phyloP scores from a whole-genome alignment of 2,888 invertebrate genomes.

The Stictocephala bisonia region DNA sequence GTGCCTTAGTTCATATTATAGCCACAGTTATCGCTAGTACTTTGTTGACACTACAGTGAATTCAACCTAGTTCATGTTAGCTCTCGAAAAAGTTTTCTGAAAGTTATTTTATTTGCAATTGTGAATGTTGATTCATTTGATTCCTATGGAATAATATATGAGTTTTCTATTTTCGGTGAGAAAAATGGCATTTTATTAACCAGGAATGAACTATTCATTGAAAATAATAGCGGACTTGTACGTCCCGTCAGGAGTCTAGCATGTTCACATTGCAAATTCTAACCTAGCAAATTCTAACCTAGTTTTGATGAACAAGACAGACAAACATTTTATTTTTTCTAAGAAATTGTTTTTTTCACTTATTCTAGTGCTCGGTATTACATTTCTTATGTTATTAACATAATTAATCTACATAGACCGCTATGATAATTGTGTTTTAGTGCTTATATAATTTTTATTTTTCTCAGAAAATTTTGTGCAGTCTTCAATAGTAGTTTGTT shows the following conservation, averaged over 20 bases:
- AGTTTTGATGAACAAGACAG: constrained; percentile 1
- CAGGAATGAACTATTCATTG: too few relatives aligned
- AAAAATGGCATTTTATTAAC: not conserved
- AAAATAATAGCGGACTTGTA: constrained; percentile 4
- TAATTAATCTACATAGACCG: not conserved
- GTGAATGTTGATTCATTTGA: not conserved
- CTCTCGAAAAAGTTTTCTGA: constrained; percentile 4
- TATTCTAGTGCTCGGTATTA: not conserved
- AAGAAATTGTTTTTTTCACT: not conserved
- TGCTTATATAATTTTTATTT: constrained; percentile 5
- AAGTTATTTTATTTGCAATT: not conserved
- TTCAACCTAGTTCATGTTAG: not conserved
- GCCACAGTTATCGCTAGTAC: not conserved
- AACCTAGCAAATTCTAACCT: constrained; percentile 3
- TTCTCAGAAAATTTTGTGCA: not conserved
- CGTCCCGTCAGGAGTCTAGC: not conserved
- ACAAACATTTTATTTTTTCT: not conserved
- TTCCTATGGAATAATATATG: not conserved
- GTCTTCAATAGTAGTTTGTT: not conserved
- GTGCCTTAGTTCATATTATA: constrained; percentile 2
- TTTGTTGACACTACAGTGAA: not conserved
- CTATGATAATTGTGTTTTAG: not conserved
- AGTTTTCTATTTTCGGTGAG: constrained; percentile 7
- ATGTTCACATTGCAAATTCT: not conserved
- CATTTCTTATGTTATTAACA: not conserved